Conservation (phyloP, 2,888 invertebrate species). For the Sesia apiformis region DNA sequence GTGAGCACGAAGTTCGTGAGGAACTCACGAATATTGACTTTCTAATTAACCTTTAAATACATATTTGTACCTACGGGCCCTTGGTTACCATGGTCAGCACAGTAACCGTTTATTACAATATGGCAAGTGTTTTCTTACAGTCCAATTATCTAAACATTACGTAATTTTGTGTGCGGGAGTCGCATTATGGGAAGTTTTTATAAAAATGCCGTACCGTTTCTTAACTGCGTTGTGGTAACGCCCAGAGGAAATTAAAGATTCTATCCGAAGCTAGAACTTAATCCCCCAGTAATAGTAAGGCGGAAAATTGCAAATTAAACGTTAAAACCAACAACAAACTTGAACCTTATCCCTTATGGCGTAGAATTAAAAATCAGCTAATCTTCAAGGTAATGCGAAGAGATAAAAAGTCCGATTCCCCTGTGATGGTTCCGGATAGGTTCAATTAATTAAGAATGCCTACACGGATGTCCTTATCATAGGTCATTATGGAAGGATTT, state of each 20-base stretch:
- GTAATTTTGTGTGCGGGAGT: too few relatives aligned
- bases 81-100: too few relatives aligned
- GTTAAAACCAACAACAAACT: slow-evolving; percentile 9
- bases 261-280: slow-evolving; percentile 62
- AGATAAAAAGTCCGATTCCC: slow-evolving; percentile 59
- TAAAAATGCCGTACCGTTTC: neutral
- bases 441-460: slow-evolving; percentile 61
- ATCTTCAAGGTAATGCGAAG: slow-evolving; percentile 12
- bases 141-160: too few relatives aligned
- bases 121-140: too few relatives aligned
- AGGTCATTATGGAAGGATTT: slow-evolving; percentile 16
- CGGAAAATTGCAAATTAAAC: slow-evolving; percentile 71
- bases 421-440: slow-evolving; percentile 44
- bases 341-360: slow-evolving; percentile 4
- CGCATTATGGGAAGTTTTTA: too few relatives aligned
- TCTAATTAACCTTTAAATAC: too few relatives aligned
- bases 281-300: slow-evolving; percentile 60
- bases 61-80: too few relatives aligned
- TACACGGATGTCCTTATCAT: slow-evolving; percentile 37
- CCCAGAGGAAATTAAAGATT: slow-evolving; percentile 71
- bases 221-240: slow-evolving; percentile 25
- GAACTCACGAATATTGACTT: too few relatives aligned
- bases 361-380: slow-evolving; percentile 19
- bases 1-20: too few relatives aligned
- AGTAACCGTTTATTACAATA: too few relatives aligned